Evolutionary conservation across 2,113 vertebrate species (phyloP).

Genomic region (Platysteira castanea): DNA sequence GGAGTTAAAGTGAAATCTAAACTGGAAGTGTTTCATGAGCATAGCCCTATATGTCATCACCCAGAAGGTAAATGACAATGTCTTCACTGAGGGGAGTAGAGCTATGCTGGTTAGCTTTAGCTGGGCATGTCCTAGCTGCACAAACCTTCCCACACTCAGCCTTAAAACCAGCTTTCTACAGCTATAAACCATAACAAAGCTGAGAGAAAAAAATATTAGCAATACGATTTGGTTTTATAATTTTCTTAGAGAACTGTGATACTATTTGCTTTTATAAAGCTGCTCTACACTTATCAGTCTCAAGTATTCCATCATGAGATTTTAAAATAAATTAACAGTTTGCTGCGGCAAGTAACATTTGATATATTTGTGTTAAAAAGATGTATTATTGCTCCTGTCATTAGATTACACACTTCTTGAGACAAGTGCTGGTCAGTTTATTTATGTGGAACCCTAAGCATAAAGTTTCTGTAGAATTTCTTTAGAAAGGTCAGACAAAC

Average conservation of each 20-base stretch:
- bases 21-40: neutral
- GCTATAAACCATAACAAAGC: neutral
- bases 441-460: neutral
- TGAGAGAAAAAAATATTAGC: neutral
- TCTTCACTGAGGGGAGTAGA: neutral
- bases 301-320: neutral
- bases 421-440: neutral
- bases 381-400: neutral
- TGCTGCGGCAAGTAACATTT: neutral
- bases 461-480: neutral
- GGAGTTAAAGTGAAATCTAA: neutral
- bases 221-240: neutral
- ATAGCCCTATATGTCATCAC: fast-evolving
- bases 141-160: neutral
- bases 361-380: neutral
- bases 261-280: neutral
- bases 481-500: constrained; percentile 35
- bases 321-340: neutral
- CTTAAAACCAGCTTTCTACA: neutral
- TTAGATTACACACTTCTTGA: neutral
- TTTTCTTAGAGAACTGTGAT: neutral
- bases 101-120: neutral
- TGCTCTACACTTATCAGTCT: neutral
- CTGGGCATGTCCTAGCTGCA: neutral
- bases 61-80: neutral